Conservation (phyloP, 2,113 vertebrate species). For the Cochlearius cochlearius region DNA sequence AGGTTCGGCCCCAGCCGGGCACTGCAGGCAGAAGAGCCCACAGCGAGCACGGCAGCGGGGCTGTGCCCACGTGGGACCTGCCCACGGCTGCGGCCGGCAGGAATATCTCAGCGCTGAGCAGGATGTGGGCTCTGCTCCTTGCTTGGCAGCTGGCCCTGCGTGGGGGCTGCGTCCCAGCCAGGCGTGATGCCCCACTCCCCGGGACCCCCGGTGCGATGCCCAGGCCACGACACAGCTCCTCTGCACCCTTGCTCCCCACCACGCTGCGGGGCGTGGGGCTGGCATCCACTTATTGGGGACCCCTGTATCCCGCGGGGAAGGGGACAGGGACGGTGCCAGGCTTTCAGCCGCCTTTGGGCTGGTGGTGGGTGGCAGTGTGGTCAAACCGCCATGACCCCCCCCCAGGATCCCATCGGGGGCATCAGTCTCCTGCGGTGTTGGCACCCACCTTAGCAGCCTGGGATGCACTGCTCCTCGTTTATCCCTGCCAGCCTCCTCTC, state of each 20-base stretch:
- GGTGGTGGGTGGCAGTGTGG: background rate
- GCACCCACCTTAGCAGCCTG: background rate
- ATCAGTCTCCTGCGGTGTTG: background rate
- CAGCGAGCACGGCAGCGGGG: rapidly evolving
- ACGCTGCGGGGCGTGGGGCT: rapidly evolving
- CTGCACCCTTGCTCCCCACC: background rate
- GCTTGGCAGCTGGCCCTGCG: rapidly evolving
- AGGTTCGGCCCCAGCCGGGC: background rate
- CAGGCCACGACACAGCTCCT: rapidly evolving
- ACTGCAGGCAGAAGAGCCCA: background rate
- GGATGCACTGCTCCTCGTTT: background rate
- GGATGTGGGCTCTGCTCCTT: background rate
- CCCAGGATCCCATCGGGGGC: background rate
- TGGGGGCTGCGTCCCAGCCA: rapidly evolving
- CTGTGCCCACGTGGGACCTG: background rate
- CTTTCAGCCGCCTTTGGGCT: background rate
- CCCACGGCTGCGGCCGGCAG: rapidly evolving
- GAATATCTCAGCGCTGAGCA: background rate
- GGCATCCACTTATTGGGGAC: background rate
- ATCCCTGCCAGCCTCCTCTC: background rate
- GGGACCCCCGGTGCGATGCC: rapidly evolving
- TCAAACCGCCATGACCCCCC: background rate
- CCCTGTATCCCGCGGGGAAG: no score
- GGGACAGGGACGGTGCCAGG: background rate
- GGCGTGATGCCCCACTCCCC: rapidly evolving